Base-by-base conservation (phyloP, 1,140 invertebrate species). In the Psix sp. region DNA sequence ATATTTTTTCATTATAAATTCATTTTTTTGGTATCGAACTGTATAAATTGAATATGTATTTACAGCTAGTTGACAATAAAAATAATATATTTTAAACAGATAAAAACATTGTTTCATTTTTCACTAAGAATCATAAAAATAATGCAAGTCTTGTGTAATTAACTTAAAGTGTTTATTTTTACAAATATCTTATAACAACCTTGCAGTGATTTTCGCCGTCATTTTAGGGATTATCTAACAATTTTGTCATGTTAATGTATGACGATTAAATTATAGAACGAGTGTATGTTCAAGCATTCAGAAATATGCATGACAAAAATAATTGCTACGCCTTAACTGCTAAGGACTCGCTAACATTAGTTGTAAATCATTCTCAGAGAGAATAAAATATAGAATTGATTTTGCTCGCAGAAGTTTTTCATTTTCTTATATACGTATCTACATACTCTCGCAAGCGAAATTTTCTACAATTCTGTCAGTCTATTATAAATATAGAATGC, bases 91-190 rank as follows among this genome's bases (percentile, higher is more conserved):
- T n/a, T n/a, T n/a, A n/a, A n/a, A n/a, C n/a, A n/a, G n/a, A n/a
- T n/a, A n/a, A n/a, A n/a, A n/a, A n/a, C n/a, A n/a, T n/a, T n/a
- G n/a, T n/a, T n/a, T n/a, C n/a, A n/a, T n/a, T n/a, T n/a, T n/a
- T 17, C 20, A 36, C 2, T 49, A 21, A 13, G 26, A 54, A 15
- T 29, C 6, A 15, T 33, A 13, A 42, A 43, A 43, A 26, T 13
- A 24, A 66, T 48, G 33, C 56, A 59, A 60, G 40, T 48, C 21
- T 16, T 9, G 26, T 71, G 33, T 65, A 63, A 52, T 51, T 29
- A 62, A 72, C 68, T 65, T 56, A 65, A 45, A 54, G 24, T 54
- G 46, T 66, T 66, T 65, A 66, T 73, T 73, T 35, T 74, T 62
- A 66, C 35, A 72, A 74, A 67, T 67, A 20, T 66, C 15, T 57